Percentiles rank a stretch among this genome's conserved stretches.
Conservation (phyloP, 2,888 invertebrate genomes). For the Neoaliturus tenellus region DNA sequence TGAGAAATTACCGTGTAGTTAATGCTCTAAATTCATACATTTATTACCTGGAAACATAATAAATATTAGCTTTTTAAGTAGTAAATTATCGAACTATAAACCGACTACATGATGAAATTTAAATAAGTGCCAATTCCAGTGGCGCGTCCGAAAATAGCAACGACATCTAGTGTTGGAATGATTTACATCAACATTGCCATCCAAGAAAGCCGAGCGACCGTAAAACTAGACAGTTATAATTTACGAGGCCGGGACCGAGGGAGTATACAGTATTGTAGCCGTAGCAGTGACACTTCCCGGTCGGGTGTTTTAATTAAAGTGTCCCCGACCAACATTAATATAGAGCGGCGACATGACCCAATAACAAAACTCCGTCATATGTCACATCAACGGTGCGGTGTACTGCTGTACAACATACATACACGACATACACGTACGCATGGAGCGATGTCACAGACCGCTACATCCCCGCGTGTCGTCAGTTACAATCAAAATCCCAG, state of each 20-base stretch:
- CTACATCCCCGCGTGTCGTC: too few species aligned
- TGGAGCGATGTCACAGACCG: too few species aligned
- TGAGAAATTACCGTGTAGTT: too few species aligned
- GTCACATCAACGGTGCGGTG: neutral
- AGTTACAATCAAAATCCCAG: too few species aligned
- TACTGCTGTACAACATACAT: too few species aligned
- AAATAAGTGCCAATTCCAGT: neutral
- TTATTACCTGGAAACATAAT: too few species aligned
- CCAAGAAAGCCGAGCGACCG: neutral
- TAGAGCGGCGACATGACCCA: neutral
- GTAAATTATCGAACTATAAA: too few species aligned
- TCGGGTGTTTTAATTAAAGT: slow-evolving; percentile 21
- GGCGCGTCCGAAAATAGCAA: neutral
- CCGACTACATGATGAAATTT: too few species aligned
- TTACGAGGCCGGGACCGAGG: neutral
- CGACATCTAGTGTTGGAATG: neutral
- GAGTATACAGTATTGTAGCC: neutral
- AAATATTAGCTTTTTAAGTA: too few species aligned
- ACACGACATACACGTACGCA: too few species aligned
- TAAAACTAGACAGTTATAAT: neutral
- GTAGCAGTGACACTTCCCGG: neutral
- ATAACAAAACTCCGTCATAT: neutral
- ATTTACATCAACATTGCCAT: neutral
- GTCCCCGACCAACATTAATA: slow-evolving; percentile 3
- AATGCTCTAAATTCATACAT: too few species aligned